Evolutionary conservation across 2,113 vertebrate genomes (phyloP).

Genomic region (Pandion haliaetus): DNA sequence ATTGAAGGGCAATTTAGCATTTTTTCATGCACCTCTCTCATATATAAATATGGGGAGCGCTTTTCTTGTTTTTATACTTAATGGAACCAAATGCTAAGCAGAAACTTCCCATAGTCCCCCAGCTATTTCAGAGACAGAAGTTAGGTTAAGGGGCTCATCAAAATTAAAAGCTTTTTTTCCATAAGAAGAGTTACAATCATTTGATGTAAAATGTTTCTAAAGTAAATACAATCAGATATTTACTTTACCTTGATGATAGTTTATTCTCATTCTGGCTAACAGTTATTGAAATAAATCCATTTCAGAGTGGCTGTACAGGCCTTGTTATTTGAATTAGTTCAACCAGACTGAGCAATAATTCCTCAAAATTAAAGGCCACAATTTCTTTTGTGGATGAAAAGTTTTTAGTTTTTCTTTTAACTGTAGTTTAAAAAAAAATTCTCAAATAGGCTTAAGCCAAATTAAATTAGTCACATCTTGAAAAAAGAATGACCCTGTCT

Average conservation of each 20-base stretch:
- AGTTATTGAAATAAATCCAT: not conserved
- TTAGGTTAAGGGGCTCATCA: not conserved
- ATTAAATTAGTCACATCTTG: not conserved
- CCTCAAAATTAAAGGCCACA: not conserved
- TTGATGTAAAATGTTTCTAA: not conserved
- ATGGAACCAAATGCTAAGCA: not conserved
- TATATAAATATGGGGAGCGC: not conserved
- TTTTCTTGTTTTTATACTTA: not conserved
- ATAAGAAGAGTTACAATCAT: not conserved
- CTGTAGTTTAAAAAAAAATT: accelerated
- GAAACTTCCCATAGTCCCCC: not conserved
- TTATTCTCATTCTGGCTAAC: not conserved
- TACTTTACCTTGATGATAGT: not conserved
- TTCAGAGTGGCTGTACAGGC: not conserved
- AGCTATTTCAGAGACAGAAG: not conserved
- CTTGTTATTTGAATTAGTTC: not conserved
- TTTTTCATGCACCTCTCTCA: not conserved
- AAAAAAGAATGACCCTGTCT: not conserved
- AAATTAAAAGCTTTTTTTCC: not conserved
- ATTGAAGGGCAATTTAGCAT: not conserved
- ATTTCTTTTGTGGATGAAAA: not conserved
- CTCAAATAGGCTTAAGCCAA: not conserved
- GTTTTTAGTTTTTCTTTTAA: not conserved
- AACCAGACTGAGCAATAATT: no score
- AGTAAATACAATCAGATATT: not conserved